Evolutionary conservation across 2,113 vertebrate species (phyloP), one percentile per base, ranked within the genome.

Genomic region (Donacobius atricapilla): DNA sequence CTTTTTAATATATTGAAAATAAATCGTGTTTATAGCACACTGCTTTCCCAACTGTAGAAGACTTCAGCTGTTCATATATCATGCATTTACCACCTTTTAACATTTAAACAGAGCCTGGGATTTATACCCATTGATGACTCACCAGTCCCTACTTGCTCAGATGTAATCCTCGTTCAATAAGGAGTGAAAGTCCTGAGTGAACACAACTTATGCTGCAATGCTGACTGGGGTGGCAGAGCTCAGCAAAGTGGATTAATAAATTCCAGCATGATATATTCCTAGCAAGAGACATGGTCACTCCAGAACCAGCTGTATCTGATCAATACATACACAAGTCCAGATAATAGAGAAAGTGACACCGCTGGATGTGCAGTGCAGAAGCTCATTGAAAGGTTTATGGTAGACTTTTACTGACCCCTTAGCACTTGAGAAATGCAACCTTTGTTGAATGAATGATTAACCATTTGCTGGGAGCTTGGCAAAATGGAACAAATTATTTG

Each of bases 41-140:
- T 70, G 47, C 85, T 95, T 88, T 90, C 82, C 58, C 51, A 92
- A 17, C 24, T 60, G 51, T 28, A 88, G 50, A 93, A 90, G 79
- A 92, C 6, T 90, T 94, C 65, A 92, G 44, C 58, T 77, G 85
- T 88, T 83, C 93, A 86, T 86, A 93, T 91, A 90, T 96, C 79
- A 73, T 24, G 24, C 64, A 71, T 95, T 96, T 95, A 94, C 82
- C 87, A 93, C 85, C 90, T 83, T 94, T 96, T 73, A 96, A 90
- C 92, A 78, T 90, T 90, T 96, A 95, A 92, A 93, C 82, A 93
- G 82, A 86, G 57, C 35, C 58, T 71, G 72, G 63, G 83, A 95
- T 95, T 93, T 95, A 86, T 84, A 45, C 45, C 47, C 61, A 83
- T 89, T 95, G 85, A 95, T 88, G 91, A 87, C 81, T 96, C 89